Percentiles rank a stretch among this genome's conserved stretches.
phyloP scores from a whole-genome alignment of 2,113 vertebrate species.

The Caracal caracal region DNA sequence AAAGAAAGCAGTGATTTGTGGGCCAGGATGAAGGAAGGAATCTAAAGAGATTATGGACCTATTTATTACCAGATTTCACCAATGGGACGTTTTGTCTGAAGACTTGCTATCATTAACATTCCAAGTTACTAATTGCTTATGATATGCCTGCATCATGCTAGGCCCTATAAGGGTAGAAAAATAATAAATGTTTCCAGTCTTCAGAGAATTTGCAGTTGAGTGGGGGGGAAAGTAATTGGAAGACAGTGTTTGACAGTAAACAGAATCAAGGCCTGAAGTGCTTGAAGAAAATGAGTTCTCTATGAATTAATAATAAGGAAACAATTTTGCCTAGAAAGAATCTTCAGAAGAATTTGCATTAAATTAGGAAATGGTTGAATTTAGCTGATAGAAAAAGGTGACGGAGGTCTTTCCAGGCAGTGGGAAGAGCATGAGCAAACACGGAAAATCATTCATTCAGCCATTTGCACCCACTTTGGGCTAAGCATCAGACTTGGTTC shows the following conservation, averaged over 20 bases:
- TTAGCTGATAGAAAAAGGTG: not conserved
- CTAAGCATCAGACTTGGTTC: not conserved
- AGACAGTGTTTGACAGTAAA: not conserved
- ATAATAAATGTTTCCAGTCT: not conserved
- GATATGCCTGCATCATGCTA: not conserved
- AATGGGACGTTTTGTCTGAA: not conserved
- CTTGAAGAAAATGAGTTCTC: not conserved
- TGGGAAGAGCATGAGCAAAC: not conserved
- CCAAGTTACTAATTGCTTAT: not conserved
- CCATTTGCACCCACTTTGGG: not conserved
- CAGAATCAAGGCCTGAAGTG: not conserved
- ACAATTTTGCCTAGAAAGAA: not conserved
- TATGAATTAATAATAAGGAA: not conserved
- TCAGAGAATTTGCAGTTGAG: not conserved
- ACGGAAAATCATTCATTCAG: not conserved
- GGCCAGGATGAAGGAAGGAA: not conserved
- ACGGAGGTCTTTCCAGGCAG: not conserved
- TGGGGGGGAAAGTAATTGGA: not conserved
- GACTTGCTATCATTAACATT: not conserved
- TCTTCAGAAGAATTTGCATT: not conserved
- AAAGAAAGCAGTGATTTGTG: not conserved
- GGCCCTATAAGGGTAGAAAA: not conserved
- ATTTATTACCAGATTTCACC: not conserved
- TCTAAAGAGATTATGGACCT: not conserved
- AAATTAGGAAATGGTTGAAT: not conserved